phyloP scores from a whole-genome alignment of 2,113 vertebrate species.

The Engystomops pustulosus region DNA sequence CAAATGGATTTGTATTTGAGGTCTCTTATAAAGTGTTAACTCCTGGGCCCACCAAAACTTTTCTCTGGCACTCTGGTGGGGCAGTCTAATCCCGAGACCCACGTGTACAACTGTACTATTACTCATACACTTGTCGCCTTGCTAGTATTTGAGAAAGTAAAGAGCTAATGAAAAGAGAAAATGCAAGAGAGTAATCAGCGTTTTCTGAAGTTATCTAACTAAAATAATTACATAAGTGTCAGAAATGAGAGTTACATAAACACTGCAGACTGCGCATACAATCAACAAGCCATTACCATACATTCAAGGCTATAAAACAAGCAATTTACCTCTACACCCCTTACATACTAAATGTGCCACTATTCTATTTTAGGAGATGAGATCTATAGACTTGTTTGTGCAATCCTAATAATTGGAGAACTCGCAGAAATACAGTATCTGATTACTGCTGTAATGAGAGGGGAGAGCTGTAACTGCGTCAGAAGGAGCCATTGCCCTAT shows the following conservation, averaged over 20 bases:
- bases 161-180: neutral
- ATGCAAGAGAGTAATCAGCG: neutral
- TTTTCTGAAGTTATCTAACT: neutral
- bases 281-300: constrained; percentile 15
- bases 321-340: neutral
- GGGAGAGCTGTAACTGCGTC: neutral
- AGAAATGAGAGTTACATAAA: constrained; percentile 20
- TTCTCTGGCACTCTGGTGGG: too few relatives aligned
- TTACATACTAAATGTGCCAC: neutral
- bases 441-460: neutral
- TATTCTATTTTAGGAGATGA: constrained; percentile 17
- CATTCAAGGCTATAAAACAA: constrained; percentile 5
- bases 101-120: too few relatives aligned
- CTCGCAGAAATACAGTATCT: neutral
- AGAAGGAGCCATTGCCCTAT: neutral
- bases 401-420: neutral
- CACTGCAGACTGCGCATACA: neutral
- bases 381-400: neutral
- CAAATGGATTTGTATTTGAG: too few relatives aligned
- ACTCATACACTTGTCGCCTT: neutral
- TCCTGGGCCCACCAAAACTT: too few relatives aligned
- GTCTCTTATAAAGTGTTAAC: too few relatives aligned
- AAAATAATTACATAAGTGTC: neutral
- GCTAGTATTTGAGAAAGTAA: neutral
- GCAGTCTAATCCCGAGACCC: too few relatives aligned